Base-by-base conservation (phyloP, 2,888 invertebrate genomes). In the Phaedon cochleariae region DNA sequence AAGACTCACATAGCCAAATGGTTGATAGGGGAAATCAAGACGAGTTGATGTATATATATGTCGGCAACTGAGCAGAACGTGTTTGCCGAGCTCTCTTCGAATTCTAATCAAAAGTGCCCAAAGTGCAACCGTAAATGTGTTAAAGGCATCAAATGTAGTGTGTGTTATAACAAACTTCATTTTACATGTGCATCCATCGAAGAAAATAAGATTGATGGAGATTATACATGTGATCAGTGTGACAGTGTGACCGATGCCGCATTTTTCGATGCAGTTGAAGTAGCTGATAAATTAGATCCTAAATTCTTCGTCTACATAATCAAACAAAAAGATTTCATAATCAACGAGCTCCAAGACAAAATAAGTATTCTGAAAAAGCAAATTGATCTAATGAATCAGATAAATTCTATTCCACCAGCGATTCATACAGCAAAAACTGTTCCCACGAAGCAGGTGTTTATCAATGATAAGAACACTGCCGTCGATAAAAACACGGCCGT, bases 231-330 rank as follows among this genome's bases (percentile, higher is more conserved):
- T 45, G 45, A 1, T 10, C 21, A 21, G 21, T 21, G 51, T 22
- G 51, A 51, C 21, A 51, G 22, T 51, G n/a, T n/a, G n/a, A 20
- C 51, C 2, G 51, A 51, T n/a, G 51, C 51, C 21, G 51, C 51
- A 51, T 51, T 51, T 21, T 51, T 20, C 12, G 22, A 51, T 51
- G 22, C 51, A 9, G 22, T 51, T 18, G 51, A 51, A 22, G 51
- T 9, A 51, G 5, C 20, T 20, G 51, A 51, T 21, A 51, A 51
- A 22, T 22, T 10, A 4, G 51, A 51, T 22, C 20, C 7, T 22
- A 51, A 51, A 22, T 4, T 20, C n/a, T 51, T 51, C n/a, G 15
- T 51, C 7, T 51, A 51, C 10, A 51, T 51, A 51, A 51, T 51
- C 21, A 51, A 51, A 22, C 21, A 12, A 51, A 51, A 51, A 7